Evolutionary conservation across 1,140 invertebrate species (phyloP).

Genomic region (Lamellibrachia luymesi): DNA sequence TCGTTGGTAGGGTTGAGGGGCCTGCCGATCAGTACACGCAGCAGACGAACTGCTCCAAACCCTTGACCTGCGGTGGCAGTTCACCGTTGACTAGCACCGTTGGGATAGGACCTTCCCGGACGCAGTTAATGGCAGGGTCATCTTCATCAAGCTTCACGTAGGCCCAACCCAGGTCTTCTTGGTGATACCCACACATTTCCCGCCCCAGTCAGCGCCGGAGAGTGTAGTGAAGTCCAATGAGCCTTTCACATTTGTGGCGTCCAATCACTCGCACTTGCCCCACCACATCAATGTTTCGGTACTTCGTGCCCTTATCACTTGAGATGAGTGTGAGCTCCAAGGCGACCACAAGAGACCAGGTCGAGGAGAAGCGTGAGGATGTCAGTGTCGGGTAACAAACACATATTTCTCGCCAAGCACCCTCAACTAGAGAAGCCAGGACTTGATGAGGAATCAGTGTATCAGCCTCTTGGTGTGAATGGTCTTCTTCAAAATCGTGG

Average conservation of each 20-base stretch:
- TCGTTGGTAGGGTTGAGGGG: too few species aligned
- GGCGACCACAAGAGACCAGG: constrained; percentile 6
- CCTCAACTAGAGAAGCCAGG: background rate
- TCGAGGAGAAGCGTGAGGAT: background rate
- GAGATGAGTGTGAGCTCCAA: constrained; percentile 9
- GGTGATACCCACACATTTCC: constrained; percentile 9
- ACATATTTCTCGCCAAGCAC: constrained; percentile 1
- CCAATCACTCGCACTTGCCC: background rate
- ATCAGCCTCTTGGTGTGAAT: background rate
- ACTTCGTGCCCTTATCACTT: background rate
- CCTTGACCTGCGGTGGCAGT: too few species aligned
- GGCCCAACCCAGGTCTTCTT: constrained; percentile 14
- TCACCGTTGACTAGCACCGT: too few species aligned
- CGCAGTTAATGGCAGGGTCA: too few species aligned
- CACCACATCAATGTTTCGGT: constrained; percentile 11
- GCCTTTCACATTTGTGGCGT: background rate
- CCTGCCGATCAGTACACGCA: too few species aligned
- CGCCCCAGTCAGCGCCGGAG: constrained; percentile 7
- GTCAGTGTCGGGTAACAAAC: constrained; percentile 2
- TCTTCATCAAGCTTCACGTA: too few species aligned
- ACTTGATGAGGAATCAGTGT: constrained; percentile 15
- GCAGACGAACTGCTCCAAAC: too few species aligned
- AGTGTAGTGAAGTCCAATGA: background rate
- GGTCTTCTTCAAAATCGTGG: too few species aligned
- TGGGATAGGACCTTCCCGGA: too few species aligned